These are phyloP conservation scores for Glandiceps talaboti DNA, from an alignment of 53 echinoderm and acorn worm genomes.

Conservation along the genomic window DNA sequence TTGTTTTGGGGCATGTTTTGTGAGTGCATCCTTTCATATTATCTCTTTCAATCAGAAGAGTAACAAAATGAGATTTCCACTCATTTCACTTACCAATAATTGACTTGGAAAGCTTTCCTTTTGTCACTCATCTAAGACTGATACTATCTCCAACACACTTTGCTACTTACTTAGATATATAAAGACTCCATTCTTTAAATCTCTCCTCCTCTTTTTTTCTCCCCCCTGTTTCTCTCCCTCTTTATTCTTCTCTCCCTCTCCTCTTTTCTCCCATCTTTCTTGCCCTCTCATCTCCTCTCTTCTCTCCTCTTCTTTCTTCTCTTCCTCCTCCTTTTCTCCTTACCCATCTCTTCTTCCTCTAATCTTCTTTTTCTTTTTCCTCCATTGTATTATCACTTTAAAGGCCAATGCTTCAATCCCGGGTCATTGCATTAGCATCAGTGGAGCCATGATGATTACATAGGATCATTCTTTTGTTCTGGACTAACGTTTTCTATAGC, in stretches of 20 bases:
- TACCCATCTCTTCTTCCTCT: not conserved
- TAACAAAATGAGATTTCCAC: not conserved
- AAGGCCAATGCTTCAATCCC: too few species aligned
- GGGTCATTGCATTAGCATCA: too few species aligned
- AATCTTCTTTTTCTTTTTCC: too few species aligned
- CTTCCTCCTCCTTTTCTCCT: not conserved
- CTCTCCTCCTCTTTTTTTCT: conserved; percentile 17
- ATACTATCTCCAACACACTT: too few species aligned
- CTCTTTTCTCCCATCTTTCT: conserved; percentile 6
- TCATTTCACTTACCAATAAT: not conserved
- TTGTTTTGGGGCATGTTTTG: not conserved
- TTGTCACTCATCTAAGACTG: not conserved
- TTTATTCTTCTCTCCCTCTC: conserved; percentile 18
- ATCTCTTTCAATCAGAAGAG: not conserved
- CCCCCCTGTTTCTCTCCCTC: conserved; percentile 22
- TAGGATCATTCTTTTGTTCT: too few species aligned
- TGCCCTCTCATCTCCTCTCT: not conserved
- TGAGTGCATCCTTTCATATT: not conserved
- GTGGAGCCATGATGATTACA: too few species aligned
- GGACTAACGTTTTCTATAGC: too few species aligned
- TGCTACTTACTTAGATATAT: too few species aligned
- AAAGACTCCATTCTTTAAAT: too few species aligned
- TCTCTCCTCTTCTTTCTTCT: not conserved
- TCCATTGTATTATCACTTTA: too few species aligned
- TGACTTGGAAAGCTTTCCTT: not conserved